Conservation (phyloP, 2,888 invertebrate genomes). For the Chymomyza caudatula region DNA sequence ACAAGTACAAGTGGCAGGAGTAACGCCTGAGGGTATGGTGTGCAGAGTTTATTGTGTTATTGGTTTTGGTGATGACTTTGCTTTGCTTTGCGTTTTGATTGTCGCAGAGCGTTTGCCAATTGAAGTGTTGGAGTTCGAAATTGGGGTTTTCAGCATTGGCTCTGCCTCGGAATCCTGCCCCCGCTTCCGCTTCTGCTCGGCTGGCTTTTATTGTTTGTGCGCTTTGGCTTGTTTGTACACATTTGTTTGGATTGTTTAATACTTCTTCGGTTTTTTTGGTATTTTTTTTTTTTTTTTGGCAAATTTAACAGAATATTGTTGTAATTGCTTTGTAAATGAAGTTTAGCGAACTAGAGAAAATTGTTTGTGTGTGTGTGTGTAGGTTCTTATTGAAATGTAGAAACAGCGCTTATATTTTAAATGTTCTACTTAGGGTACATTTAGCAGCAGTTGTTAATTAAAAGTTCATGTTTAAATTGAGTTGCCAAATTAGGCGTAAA, state of each 20-base stretch:
- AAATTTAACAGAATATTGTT: background rate
- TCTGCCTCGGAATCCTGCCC: background rate
- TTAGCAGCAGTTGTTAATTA: background rate
- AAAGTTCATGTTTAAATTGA: background rate
- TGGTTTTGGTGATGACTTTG: slow-evolving; percentile 69
- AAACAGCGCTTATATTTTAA: background rate
- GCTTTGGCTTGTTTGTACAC: slow-evolving; percentile 1
- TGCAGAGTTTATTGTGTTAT: slow-evolving; percentile 67
- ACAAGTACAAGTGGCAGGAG: background rate
- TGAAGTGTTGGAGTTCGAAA: slow-evolving; percentile 14
- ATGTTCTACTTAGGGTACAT: background rate
- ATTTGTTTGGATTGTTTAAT: background rate
- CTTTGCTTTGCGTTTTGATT: slow-evolving; percentile 45
- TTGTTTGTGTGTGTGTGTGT: background rate
- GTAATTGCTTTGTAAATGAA: slow-evolving; percentile 5
- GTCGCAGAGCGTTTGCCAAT: slow-evolving; percentile 32
- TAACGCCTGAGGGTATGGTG: slow-evolving; percentile 23
- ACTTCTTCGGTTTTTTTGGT: background rate
- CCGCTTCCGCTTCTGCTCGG: slow-evolving; percentile 6
- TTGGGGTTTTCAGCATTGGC: background rate
- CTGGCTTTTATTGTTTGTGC: slow-evolving; percentile 7
- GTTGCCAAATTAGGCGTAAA: background rate
- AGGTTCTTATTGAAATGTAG: background rate
- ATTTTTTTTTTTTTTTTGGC: background rate
- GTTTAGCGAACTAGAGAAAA: background rate